Evolutionary conservation across 2,888 invertebrate species (phyloP), one percentile per base, ranked within the genome.

Genomic region (Masnerella sp.): DNA sequence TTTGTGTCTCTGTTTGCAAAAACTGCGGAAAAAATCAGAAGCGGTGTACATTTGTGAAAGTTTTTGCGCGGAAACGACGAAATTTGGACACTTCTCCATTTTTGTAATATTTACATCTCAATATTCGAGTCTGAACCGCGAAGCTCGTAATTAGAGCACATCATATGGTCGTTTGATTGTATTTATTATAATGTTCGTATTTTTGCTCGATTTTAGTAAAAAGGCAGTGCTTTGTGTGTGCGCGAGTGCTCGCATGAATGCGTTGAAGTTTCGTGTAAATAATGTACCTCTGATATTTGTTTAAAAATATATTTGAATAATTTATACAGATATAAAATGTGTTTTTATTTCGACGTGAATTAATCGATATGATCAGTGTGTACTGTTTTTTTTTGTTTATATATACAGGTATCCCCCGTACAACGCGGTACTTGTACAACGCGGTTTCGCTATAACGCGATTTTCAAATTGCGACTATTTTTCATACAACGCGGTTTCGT

Each of bases 221-320:
- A 51, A n/a, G 56, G 42, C 56, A 58, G 58, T 58, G 22, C 38
- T 67, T 68, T 67, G 75, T 75, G 72, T 79, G 81, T 77, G 78
- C 75, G 80, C 76, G 78, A 81, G 80, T 78, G 69, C 73, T 81
- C 71, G 84, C 78, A 78, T 80, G 82, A 82, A 80, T 80, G 82
- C 79, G 81, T 79, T 68, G 76, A 79, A 83, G 80, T 78, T 80
- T 80, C 79, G 79, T 87, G 85, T 87, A 87, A 81, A 86, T 87
- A 86, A 74, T 84, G 83, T 85, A 82, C 79, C 78, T 82, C 80
- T 80, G 78, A 83, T 81, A 79, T 82, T 84, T 86, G 85, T 86
- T 86, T 85, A 84, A 84, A 81, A 85, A 85, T 87, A 87, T 85
- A 87, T 85, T 84, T 85, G 82, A 85, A 81, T 86, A 85, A 86